Evolutionary conservation across 2,888 invertebrate genomes (phyloP), one percentile per base, ranked within the genome.

Genomic region (Imbricaverruca yamaguchii): DNA sequence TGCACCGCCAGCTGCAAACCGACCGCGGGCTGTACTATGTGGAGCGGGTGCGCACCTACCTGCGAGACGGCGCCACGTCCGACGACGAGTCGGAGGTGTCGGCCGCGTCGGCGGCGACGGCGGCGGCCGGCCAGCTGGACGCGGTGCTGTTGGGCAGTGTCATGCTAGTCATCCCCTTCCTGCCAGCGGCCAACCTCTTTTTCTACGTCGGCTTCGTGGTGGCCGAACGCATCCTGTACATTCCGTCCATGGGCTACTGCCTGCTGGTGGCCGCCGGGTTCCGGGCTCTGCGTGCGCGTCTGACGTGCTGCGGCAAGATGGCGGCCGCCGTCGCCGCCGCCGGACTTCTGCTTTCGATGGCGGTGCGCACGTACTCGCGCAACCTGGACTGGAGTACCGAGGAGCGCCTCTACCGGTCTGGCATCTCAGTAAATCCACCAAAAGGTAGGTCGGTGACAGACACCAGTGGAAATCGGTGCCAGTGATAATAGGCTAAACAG

Each of bases 201-300:
- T 97, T 97, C 90, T 97, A 98, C 88, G 98, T 98, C 83, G 98
- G 98, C 80, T 98, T 98, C 88, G 98, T 98, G 84, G 94, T 98
- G 81, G 98, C 98, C 82, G 98, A 98, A 89, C 91, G 98, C 84
- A 93, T 98, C 84, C 90, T 98, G 84, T 98, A 98, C 89, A 91
- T 98, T 87, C 97, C 98, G 80, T 97, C 96, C 89, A 94, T 97
- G 86, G 98, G 97, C 81, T 94, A 93, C 88, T 97, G 97, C 89
- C 90, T 98, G 85, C 89, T 97, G 84, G 89, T 97, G 83, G 96
- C 94, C 81, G 89, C 93, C 84, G 93, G 94, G 69, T 89, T 91
- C 83, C 90, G 83, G 55, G 79, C 83, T 53, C 81, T 82, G 78
- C 82, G 80, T 74, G 25, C 80, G 81, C 53, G 82, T 82, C 56